Conservation (phyloP, 2,113 vertebrate species). For the Pitta sordida region DNA sequence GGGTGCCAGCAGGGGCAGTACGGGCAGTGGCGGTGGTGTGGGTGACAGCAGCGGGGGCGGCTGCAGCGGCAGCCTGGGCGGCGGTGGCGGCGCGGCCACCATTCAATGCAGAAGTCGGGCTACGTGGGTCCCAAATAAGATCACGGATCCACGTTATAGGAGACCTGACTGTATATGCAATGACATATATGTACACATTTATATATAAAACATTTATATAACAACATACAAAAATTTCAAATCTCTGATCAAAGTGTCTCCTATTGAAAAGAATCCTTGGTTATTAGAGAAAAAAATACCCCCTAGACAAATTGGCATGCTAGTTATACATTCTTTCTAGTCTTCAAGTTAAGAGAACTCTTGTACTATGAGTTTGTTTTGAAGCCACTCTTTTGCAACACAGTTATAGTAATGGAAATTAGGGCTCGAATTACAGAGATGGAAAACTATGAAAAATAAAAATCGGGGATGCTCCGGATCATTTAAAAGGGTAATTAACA, state of each 20-base stretch:
- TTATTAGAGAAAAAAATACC: neutral
- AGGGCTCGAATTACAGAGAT: conserved; percentile 2
- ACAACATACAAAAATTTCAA: neutral
- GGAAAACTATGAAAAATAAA: neutral
- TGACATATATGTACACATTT: neutral
- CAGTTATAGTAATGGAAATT: conserved; percentile 10
- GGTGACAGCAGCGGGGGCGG: no score
- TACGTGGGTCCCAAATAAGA: no score
- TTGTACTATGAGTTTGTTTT: neutral
- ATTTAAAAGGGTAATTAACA: conserved; percentile 24
- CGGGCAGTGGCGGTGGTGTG: no score
- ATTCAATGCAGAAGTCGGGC: no score
- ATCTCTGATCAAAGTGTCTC: neutral
- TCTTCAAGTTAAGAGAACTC: neutral
- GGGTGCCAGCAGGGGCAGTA: no score
- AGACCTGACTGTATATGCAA: no score
- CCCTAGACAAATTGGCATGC: neutral
- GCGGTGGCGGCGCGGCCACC: no score
- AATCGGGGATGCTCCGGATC: neutral
- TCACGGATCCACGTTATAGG: no score
- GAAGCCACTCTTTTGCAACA: neutral
- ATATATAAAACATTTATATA: neutral
- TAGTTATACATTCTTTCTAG: neutral
- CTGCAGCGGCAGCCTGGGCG: no score
- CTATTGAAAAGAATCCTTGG: neutral